These are phyloP conservation scores for Aplochiton taeniatus DNA, from an alignment of 2,797 vertebrate species.

Conservation along the genomic window DNA sequence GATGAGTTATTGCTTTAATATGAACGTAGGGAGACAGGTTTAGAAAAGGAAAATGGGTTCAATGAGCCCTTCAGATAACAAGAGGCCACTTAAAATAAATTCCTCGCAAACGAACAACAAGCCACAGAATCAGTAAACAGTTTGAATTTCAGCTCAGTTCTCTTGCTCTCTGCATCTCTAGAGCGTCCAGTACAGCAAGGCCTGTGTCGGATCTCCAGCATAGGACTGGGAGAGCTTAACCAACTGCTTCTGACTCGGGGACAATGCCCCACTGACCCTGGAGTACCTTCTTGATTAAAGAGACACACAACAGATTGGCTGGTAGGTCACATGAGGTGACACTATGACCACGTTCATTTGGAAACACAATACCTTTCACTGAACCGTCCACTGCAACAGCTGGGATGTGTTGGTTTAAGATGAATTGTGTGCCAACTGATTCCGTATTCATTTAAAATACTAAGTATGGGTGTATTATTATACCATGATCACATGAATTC, in stretches of 20 bases:
- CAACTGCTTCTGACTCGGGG: not conserved
- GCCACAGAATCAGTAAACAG: constrained; percentile 66
- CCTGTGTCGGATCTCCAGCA: constrained; percentile 11
- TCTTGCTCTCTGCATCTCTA: constrained; percentile 25
- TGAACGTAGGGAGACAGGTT: constrained; percentile 71
- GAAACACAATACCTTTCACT: no score
- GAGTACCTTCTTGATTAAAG: constrained; percentile 17
- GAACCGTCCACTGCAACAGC: no score
- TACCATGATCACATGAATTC: no score
- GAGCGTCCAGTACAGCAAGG: not conserved
- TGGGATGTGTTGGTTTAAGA: not conserved
- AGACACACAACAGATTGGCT: not conserved
- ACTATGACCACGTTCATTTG: no score
- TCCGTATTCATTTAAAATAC: no score
- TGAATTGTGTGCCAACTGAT: not conserved
- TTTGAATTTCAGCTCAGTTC: constrained; percentile 51
- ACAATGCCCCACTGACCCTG: not conserved
- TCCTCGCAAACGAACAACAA: constrained; percentile 74
- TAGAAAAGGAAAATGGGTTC: constrained; percentile 76
- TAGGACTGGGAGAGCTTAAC: constrained; percentile 18
- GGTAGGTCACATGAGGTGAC: no score
- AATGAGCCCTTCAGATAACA: constrained; percentile 77
- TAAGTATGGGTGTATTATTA: no score
- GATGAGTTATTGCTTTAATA: constrained; percentile 80
- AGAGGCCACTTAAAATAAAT: constrained; percentile 78